These are phyloP conservation scores for Nyctalus aviator DNA, from an alignment of 2,797 vertebrate genomes.

Conservation along the genomic window DNA sequence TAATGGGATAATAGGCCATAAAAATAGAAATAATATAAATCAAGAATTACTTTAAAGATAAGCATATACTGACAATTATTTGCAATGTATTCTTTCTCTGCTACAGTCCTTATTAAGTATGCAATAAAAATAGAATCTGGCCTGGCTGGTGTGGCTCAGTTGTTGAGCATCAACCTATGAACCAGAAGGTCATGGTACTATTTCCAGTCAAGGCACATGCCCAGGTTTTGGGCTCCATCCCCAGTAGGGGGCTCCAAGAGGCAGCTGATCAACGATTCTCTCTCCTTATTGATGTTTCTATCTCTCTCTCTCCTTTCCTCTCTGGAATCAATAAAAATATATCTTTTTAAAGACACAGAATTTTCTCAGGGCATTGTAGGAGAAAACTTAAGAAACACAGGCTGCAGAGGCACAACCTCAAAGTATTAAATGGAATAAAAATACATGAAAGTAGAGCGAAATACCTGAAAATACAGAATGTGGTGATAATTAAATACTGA, in stretches of 20 bases:
- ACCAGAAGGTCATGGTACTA: too few relatives aligned
- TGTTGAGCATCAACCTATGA: too few relatives aligned
- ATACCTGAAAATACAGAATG: neutral
- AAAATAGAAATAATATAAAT: neutral
- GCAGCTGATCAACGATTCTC: too few relatives aligned
- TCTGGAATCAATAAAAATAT: too few relatives aligned
- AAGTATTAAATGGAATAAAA: neutral
- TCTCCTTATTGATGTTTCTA: too few relatives aligned
- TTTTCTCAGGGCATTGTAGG: neutral
- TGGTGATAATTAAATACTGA: neutral
- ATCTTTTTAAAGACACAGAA: neutral
- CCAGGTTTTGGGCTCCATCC: too few relatives aligned
- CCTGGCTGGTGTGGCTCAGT: neutral
- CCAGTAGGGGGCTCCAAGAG: too few relatives aligned
- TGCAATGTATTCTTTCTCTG: neutral
- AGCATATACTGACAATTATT: neutral
- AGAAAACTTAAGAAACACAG: neutral
- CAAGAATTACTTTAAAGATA: neutral
- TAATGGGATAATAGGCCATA: neutral
- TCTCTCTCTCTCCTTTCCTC: too few relatives aligned
- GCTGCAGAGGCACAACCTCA: neutral
- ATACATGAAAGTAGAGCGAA: neutral
- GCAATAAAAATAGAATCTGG: neutral
- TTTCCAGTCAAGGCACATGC: too few relatives aligned
- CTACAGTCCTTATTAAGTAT: neutral